Base-by-base conservation (phyloP, 1,140 invertebrate species). In the Eulimnadia texana region DNA sequence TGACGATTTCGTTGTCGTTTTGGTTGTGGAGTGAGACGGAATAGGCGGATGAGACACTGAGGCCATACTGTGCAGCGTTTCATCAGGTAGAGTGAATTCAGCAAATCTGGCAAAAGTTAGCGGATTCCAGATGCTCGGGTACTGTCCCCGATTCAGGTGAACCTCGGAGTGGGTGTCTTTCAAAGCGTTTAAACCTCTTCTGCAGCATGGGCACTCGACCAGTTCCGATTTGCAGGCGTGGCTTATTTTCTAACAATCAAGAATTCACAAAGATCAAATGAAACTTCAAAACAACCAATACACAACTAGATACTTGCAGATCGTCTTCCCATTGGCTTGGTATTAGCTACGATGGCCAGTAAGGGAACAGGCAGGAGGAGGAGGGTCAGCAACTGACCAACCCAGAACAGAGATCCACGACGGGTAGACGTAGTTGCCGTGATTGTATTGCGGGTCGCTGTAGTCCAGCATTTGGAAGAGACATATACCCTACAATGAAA, bases 151-250 rank as follows among this genome's bases (percentile, higher is more conserved):
- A 19, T 54, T 51, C 28, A 61, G 53, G 16, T 61, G 60, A 19
- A 54, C 60, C 42, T 52, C 50, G 50, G 60, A 61, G 29, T 61
- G 60, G 11, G 60, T 61, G 24, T 61, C 60, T 16, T 61, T 61
- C n/a, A 61, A 24, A 2, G 29, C 51, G 25, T 61, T 50, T 3
- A 61, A 25, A 42, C 50, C 60, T 16, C 60, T 50, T 10, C 29
- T 50, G 16, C 60, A 61, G n/a, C 60, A 61, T 16, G 60, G 60
- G 42, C 60, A 61, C 20, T 61, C 60, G 19, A 51, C 33, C 10
- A 61, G 27, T 20, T 61, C 25, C n/a, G 60, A 61, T 54, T 52
- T 61, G 20, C 16, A 27, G 29, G 60, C 25, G 19, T 29, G 28
- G 6, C n/a, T 27, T 1, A 54, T 33, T 61, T 47, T 61, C 60